Conservation (phyloP, 2,888 invertebrate genomes). For the Drosophila silvestris region DNA sequence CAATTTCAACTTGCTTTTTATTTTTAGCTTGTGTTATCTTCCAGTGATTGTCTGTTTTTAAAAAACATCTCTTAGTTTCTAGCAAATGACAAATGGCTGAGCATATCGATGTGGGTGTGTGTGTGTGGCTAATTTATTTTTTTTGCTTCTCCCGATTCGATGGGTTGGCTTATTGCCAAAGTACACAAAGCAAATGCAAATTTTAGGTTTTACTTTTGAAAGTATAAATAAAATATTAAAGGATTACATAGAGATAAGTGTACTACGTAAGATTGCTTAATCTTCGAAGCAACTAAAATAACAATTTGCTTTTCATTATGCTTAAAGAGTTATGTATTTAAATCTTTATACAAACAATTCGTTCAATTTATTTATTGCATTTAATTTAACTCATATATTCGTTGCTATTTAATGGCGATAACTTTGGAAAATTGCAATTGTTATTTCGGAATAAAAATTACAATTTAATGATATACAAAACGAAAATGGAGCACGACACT, state of each 20-base stretch:
- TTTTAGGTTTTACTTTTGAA: neutral
- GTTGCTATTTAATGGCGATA: neutral
- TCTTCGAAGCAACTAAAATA: neutral
- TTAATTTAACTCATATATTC: neutral
- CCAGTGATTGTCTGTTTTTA: constrained; percentile 36
- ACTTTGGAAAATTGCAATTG: neutral
- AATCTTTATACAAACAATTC: neutral
- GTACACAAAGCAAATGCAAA: neutral
- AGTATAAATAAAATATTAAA: neutral
- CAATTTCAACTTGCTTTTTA: constrained; percentile 39
- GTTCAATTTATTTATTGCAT: neutral
- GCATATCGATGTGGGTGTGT: constrained; percentile 1
- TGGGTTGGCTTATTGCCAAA: constrained; percentile 8
- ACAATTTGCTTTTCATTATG: too few species aligned
- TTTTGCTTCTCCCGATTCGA: neutral
- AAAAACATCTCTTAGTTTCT: constrained; percentile 5
- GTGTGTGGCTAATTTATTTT: constrained; percentile 17
- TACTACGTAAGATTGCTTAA: neutral
- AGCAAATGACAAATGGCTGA: constrained; percentile 43
- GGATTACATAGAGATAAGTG: neutral
- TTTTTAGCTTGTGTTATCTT: constrained; percentile 3
- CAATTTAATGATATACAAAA: constrained; percentile 25
- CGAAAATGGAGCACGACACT: constrained; percentile 25
- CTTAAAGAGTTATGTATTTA: neutral
- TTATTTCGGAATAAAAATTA: constrained; percentile 2